phyloP scores from a whole-genome alignment of 2,888 invertebrate genomes.

The Orgyia antiqua region DNA sequence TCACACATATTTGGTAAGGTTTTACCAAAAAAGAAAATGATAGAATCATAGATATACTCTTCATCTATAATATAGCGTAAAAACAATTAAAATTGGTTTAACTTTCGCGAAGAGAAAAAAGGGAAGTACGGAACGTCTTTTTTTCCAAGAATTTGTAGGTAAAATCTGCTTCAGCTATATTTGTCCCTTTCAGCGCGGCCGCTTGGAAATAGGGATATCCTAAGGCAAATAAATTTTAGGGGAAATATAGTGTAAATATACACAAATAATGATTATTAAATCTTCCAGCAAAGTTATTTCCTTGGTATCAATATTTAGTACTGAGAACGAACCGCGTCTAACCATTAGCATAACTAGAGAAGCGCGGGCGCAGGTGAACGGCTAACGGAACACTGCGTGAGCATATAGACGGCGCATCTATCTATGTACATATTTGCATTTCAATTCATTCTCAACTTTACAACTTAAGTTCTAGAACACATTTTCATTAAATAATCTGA shows the following conservation, averaged over 20 bases:
- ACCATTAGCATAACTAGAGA: slow-evolving; percentile 74
- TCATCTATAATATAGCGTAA: no score
- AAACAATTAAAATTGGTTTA: no score
- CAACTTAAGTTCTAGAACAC: slow-evolving; percentile 32
- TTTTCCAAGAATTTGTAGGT: no score
- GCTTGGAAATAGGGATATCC: no score
- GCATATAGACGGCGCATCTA: slow-evolving; percentile 54
- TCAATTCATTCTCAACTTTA: slow-evolving; percentile 52
- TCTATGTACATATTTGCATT: slow-evolving; percentile 26
- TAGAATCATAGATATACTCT: no score
- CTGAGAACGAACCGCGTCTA: slow-evolving; percentile 48
- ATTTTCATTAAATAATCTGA: slow-evolving; percentile 27
- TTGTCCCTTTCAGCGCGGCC: no score
- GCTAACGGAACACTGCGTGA: slow-evolving; percentile 63
- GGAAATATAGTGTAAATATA: slow-evolving; percentile 27
- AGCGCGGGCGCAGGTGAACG: slow-evolving; percentile 72
- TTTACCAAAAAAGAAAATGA: no score
- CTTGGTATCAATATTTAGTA: slow-evolving; percentile 40
- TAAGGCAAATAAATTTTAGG: no score
- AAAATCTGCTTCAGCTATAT: no score
- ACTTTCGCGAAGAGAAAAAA: no score
- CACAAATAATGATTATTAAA: slow-evolving; percentile 31
- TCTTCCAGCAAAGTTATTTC: slow-evolving; percentile 43
- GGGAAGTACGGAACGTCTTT: no score
- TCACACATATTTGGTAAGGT: no score